A percentile compares a stretch with the other conserved stretches of the same genome.
These are phyloP conservation scores for Liparis tanakae DNA, from an alignment of 2,797 vertebrate species.

Conservation along the genomic window DNA sequence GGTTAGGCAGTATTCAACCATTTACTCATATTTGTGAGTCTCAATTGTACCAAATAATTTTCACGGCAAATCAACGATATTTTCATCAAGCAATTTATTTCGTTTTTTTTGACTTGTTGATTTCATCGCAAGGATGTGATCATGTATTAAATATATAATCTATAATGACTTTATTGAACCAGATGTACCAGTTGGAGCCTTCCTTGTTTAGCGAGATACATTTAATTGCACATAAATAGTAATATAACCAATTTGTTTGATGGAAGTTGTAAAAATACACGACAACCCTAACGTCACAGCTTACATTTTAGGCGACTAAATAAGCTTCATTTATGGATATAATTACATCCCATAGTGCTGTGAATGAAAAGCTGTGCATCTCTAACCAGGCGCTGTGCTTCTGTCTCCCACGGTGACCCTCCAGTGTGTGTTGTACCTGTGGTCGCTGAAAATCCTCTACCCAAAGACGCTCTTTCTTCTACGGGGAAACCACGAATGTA, in stretches of 20 bases:
- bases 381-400: conserved; percentile 16
- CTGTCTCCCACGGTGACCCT: conserved; percentile 36
- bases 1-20: background rate
- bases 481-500: conserved; percentile 89
- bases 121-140: background rate
- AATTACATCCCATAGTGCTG: background rate
- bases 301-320: background rate
- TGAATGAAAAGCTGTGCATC: background rate
- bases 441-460: conserved; percentile 89
- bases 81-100: background rate
- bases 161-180: background rate
- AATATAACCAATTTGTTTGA: background rate
- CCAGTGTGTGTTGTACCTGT: conserved; percentile 87
- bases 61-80: background rate
- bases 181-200: background rate
- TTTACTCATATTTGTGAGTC: background rate
- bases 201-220: background rate
- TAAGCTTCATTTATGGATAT: background rate
- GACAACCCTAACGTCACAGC: background rate
- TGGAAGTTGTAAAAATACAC: background rate
- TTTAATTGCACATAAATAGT: background rate
- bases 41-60: background rate
- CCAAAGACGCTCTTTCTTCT: conserved; percentile 89
- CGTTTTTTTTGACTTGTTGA: background rate
- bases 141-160: background rate